A percentile compares a stretch with the other conserved stretches of the same genome.
These are phyloP conservation scores for Scaptomyza hsui DNA, from an alignment of 1,140 invertebrate genomes.

Conservation along the genomic window DNA sequence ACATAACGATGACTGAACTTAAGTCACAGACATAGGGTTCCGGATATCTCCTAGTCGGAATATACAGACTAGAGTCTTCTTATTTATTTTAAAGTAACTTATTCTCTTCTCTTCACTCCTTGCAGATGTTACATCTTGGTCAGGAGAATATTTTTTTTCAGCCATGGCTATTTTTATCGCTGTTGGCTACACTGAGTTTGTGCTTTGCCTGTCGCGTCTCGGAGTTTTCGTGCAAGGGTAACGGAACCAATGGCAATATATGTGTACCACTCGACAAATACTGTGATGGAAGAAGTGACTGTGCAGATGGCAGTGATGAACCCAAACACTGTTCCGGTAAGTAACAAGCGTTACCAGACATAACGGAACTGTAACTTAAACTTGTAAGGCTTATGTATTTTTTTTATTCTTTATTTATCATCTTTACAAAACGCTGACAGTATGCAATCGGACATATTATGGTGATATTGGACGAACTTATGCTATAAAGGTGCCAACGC, in stretches of 20 bases:
- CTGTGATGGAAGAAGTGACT: constrained; percentile 93
- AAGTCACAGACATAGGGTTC: no score
- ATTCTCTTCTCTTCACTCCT: background rate
- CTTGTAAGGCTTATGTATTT: constrained; percentile 9
- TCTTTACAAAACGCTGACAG: constrained; percentile 77
- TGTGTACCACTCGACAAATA: constrained; percentile 93
- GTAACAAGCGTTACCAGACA: constrained; percentile 38
- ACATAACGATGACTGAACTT: no score
- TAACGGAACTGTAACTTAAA: background rate
- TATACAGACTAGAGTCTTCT: constrained; percentile 33
- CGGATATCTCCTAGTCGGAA: no score
- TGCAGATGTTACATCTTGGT: constrained; percentile 26
- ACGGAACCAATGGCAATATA: constrained; percentile 86
- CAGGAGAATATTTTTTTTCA: constrained; percentile 9
- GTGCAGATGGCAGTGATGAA: constrained; percentile 93
- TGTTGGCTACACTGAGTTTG: constrained; percentile 56
- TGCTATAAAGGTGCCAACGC: constrained; percentile 88
- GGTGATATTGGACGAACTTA: constrained; percentile 93
- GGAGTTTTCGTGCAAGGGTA: constrained; percentile 92
- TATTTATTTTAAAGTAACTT: no score
- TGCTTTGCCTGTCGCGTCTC: constrained; percentile 88
- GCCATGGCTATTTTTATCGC: constrained; percentile 35
- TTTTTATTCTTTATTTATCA: background rate
- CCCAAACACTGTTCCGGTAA: constrained; percentile 91
- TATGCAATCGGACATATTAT: constrained; percentile 94